A percentile compares a stretch with the other conserved stretches of the same genome.
phyloP scores from a whole-genome alignment of 1,140 invertebrate genomes.

The Pseudobourletiella spinata region DNA sequence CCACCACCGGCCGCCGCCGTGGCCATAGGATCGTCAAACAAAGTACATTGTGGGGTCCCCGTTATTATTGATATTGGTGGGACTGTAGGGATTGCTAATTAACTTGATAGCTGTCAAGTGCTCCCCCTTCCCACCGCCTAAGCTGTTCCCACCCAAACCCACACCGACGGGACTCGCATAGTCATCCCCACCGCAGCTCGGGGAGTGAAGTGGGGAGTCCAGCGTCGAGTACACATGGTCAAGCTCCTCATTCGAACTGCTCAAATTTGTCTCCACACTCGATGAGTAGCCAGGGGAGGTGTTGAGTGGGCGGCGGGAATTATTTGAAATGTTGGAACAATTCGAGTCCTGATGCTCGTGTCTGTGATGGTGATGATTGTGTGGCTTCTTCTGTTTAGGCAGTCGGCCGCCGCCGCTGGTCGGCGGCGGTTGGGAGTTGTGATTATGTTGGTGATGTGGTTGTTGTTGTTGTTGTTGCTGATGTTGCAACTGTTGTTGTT shows the following conservation, averaged over 20 bases:
- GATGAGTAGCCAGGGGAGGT: slow-evolving; percentile 19
- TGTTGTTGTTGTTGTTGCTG: slow-evolving; percentile 14
- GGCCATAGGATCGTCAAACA: slow-evolving; percentile 1
- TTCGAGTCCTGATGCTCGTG: slow-evolving; percentile 10
- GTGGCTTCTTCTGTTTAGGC: too few species aligned
- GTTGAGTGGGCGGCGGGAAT: background rate
- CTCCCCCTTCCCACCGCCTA: background rate
- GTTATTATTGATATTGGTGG: slow-evolving; percentile 11
- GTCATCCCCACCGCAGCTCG: background rate
- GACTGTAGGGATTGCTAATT: slow-evolving; percentile 5
- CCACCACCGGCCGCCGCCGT: too few species aligned
- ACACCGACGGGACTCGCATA: background rate
- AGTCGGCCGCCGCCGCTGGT: too few species aligned
- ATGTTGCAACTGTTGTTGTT: slow-evolving; percentile 13
- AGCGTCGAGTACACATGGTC: slow-evolving; percentile 35
- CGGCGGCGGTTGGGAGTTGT: too few species aligned
- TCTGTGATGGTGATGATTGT: background rate
- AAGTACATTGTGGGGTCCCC: slow-evolving; percentile 17
- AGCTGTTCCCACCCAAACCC: background rate
- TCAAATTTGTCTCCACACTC: slow-evolving; percentile 19
- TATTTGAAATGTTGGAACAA: slow-evolving; percentile 8
- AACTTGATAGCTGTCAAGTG: background rate
- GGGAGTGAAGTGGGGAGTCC: slow-evolving; percentile 27
- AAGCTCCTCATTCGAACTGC: slow-evolving; percentile 23
- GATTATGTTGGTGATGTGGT: background rate